These are phyloP conservation scores for Ostrea denselamellosa DNA, from an alignment of 1,140 invertebrate genomes.

Conservation along the genomic window DNA sequence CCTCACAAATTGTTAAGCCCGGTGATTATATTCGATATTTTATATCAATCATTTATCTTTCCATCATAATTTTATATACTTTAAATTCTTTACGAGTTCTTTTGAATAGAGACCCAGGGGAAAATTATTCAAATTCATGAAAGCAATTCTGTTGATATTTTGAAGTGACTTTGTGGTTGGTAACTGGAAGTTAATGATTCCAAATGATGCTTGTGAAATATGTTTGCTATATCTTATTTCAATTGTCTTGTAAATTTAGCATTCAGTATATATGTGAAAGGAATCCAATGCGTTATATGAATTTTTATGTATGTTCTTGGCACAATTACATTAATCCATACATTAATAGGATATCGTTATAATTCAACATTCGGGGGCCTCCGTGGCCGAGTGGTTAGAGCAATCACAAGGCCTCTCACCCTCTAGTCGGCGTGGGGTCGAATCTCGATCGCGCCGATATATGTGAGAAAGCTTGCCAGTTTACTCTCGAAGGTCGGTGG, in stretches of 20 bases:
- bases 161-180: not conserved
- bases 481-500: no score
- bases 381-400: no score
- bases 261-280: no score
- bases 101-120: not conserved
- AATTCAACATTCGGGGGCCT: no score
- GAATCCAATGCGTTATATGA: no score
- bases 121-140: slow-evolving; percentile 6
- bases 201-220: not conserved
- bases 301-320: no score
- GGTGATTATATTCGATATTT: slow-evolving; percentile 3
- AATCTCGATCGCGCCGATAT: no score
- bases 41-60: slow-evolving; percentile 35
- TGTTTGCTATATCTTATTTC: not conserved
- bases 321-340: no score
- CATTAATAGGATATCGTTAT: no score
- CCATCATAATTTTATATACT: slow-evolving; percentile 31
- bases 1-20: not conserved
- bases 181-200: not conserved
- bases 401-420: no score
- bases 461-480: no score
- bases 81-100: not conserved
- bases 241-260: not conserved
- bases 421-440: no score
- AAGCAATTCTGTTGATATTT: slow-evolving; percentile 8